phyloP scores from a whole-genome alignment of 1,140 invertebrate genomes.

The Euborellia annulipes region DNA sequence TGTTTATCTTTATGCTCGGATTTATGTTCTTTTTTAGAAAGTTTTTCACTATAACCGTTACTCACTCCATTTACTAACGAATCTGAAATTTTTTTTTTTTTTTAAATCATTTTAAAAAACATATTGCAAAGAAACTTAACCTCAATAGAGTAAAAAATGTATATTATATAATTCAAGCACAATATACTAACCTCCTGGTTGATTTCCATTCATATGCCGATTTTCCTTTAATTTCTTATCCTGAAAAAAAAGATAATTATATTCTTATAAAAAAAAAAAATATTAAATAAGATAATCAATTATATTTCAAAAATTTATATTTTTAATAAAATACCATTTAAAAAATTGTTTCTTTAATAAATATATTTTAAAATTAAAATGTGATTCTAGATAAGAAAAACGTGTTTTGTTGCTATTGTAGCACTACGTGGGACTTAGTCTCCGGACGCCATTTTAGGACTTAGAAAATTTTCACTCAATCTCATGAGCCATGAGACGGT shows the following conservation, averaged over 20 bases:
- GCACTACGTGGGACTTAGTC: constrained; percentile 40
- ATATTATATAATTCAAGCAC: too few relatives aligned
- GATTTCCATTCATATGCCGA: constrained; percentile 24
- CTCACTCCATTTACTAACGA: constrained; percentile 47
- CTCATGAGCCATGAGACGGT: neutral
- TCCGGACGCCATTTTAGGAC: constrained; percentile 68
- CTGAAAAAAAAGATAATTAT: constrained; percentile 17
- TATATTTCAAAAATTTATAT: too few relatives aligned
- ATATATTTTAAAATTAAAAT: neutral
- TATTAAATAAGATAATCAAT: too few relatives aligned
- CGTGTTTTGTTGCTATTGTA: constrained; percentile 28
- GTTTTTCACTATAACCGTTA: constrained; percentile 41
- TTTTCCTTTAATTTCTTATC: constrained; percentile 29
- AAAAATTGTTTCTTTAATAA: constrained; percentile 1
- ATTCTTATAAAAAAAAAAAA: too few relatives aligned
- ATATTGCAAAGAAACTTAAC: neutral
- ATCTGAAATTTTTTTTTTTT: constrained; percentile 1
- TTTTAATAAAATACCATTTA: too few relatives aligned
- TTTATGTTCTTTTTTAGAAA: constrained; percentile 45
- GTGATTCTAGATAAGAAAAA: constrained; percentile 6
- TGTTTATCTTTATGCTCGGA: constrained; percentile 42
- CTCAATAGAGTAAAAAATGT: too few relatives aligned
- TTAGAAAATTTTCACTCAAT: constrained; percentile 56
- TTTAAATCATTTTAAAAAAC: constrained; percentile 1
- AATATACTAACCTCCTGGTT: constrained; percentile 8